Base-by-base conservation (phyloP, 2,888 invertebrate genomes). In the Agriotes lineatus region DNA sequence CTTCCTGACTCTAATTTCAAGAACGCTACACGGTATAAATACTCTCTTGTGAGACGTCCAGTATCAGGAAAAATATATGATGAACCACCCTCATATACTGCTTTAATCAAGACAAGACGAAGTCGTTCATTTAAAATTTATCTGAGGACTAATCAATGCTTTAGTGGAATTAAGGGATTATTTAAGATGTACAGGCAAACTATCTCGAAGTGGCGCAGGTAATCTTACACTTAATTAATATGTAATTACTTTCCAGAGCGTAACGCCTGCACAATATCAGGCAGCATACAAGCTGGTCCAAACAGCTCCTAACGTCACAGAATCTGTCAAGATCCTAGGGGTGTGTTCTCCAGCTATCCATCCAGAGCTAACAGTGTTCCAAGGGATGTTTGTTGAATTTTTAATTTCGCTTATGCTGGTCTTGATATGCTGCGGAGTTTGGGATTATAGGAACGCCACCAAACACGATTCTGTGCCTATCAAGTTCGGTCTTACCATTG, bases 381-480 rank as follows among this genome's bases (percentile, higher is more conserved):
- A 91, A 81, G 89, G 88, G 4, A 78, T 91, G n/a, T 82, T 86
- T 10, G 86, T 90, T 59, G 94, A 94, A 81, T 86, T 90, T 48
- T 76, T 90, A 0, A 85, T 90, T n/a, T 90, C 93, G 0, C 84
- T 87, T 2, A 86, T 90, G 0, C 83, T 94, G 25, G 86, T 89
- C 19, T 85, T 93, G 54, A 85, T 93, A 20, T 89, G 89, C 70
- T 93, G 92, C 78, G 90, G 89, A 0, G 85, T 91, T 4, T 93
- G 92, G 91, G 93, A 94, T 81, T 88, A 90, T 5, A 86, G 90
- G 67, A 91, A 93, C 78, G 81, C 85, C 18, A 85, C 86, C 48
- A 90, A 89, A 76, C 87, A 88, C 54, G 93, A 93, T 72, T 90
- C 91, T 0, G 83, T 86, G 1, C 80, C 92, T 0, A 83, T 93